Percentiles rank a stretch among this genome's conserved stretches.
These are phyloP conservation scores for Sarcoramphus papa DNA, from an alignment of 2,797 vertebrate genomes.

Conservation along the genomic window DNA sequence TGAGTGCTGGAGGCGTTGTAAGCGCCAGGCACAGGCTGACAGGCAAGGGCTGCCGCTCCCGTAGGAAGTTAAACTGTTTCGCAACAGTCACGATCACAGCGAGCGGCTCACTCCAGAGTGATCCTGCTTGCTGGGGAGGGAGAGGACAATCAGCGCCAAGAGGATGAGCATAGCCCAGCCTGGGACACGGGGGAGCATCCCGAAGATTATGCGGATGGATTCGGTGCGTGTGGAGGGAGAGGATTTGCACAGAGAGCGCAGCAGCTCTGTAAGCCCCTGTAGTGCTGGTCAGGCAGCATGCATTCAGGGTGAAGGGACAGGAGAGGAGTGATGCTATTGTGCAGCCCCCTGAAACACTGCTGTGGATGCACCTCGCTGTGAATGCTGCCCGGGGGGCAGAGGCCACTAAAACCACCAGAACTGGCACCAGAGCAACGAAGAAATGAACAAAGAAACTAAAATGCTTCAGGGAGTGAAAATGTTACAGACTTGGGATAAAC, in stretches of 20 bases:
- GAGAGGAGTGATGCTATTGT: neutral
- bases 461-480: neutral
- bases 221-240: neutral
- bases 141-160: neutral
- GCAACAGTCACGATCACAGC: constrained; percentile 24
- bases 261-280: neutral
- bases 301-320: rapidly evolving
- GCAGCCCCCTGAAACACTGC: neutral
- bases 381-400: neutral
- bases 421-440: neutral
- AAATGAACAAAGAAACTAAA: constrained; percentile 5
- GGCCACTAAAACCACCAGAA: neutral
- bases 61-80: constrained; percentile 17
- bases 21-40: neutral
- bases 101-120: neutral
- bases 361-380: neutral
- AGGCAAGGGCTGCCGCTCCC: constrained; percentile 4
- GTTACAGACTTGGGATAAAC: neutral
- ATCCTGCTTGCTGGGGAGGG: neutral
- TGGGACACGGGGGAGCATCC: neutral
- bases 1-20: neutral
- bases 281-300: neutral
- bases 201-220: neutral
- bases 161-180: neutral
- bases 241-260: neutral